Base-by-base conservation (phyloP, 2,888 invertebrate genomes). In the Nomada hirtipes region DNA sequence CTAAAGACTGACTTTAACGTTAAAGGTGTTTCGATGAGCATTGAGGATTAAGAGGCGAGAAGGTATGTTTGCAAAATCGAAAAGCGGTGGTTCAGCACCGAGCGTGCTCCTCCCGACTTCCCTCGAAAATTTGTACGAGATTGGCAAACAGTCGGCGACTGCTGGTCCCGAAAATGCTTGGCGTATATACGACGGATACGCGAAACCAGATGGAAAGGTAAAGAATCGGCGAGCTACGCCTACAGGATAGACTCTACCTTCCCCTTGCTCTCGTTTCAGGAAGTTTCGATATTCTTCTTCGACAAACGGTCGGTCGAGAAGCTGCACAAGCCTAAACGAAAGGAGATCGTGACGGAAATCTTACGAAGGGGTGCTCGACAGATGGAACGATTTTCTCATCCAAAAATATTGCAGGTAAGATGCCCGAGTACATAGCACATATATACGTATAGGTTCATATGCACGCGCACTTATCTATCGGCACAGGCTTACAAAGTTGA, bases 231-330 rank as follows among this genome's bases (percentile, higher is more conserved):
- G 11, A 44, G n/a, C 36, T 36, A 9, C 36, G 36, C 7, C 36
- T 7, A 36, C 36, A 7, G 36, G 36, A 36, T 7, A 36, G 7
- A 36, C 60, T 29, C 42, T 59, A 10, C 20, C 52, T 20, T 72
- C 57, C n/a, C 42, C 23, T 52, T 36, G 36, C 36, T 36, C 36
- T 7, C 50, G 47, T 88, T 94, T 11, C 95, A 98, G 98, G 98
- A 98, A 94, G 98, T 97, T 84, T 98, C 98, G 0, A 97, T 99
- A 85, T 98, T 98, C 94, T 95, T 98, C 76, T 98, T 98, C 93
- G 98, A 99, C 94, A 99, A 99, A 94, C 96, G 97, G 85, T 96
- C 97, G 75, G 98, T 98, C 0, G 98, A 98, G 91, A 98, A 98
- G 93, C 94, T 98, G 59, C 98, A 98, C 94, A 98, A 98, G 91